Conservation (phyloP, 2,113 vertebrate genomes). For the Oriolus oriolus region DNA sequence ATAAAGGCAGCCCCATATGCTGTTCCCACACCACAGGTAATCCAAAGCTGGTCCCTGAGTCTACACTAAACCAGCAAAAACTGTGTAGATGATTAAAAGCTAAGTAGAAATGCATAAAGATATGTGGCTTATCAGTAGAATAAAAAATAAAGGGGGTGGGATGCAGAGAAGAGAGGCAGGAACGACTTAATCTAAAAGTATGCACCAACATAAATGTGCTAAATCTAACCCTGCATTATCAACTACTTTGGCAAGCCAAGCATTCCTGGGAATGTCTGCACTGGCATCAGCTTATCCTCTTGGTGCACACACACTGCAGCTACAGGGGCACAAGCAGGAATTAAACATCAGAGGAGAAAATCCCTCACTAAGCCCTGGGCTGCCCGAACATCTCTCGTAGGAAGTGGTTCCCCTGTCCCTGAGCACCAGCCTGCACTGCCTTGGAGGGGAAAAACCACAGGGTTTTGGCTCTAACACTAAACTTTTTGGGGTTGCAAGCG, state of each 20-base stretch:
- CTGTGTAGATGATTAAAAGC: not conserved
- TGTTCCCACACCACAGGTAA: not conserved
- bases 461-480: not conserved
- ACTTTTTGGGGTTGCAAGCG: not conserved
- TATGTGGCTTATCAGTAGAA: accelerated
- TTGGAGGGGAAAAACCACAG: not conserved
- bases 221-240: not conserved
- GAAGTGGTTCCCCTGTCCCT: not conserved
- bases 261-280: not conserved
- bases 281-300: not conserved
- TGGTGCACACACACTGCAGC: not conserved
- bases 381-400: not conserved
- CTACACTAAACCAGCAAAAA: not conserved
- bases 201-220: not conserved
- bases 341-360: not conserved
- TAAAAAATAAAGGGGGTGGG: not conserved
- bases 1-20: not conserved
- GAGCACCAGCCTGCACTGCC: not conserved
- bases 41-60: not conserved
- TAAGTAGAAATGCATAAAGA: not conserved
- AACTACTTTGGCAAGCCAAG: not conserved
- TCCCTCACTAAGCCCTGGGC: not conserved
- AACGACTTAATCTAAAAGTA: not conserved
- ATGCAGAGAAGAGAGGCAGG: not conserved
- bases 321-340: not conserved